Evolutionary conservation across 2,113 vertebrate genomes (phyloP).

Genomic region (Gallinago paraguaiae): DNA sequence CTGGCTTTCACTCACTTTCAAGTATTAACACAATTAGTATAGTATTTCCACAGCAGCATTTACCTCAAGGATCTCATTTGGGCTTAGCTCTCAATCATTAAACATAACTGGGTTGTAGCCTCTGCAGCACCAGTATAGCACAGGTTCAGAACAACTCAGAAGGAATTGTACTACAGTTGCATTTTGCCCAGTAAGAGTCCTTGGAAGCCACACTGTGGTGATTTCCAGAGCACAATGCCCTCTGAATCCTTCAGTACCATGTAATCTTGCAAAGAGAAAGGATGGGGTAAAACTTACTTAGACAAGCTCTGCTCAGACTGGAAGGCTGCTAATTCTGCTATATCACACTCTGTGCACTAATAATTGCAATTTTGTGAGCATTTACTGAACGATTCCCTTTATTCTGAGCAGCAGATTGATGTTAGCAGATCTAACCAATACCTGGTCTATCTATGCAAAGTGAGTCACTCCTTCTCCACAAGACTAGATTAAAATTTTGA

Average conservation of each 20-base stretch:
- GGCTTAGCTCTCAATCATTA: neutral
- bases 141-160: neutral
- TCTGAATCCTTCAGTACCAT: neutral
- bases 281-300: neutral
- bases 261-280: neutral
- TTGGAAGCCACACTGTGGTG: neutral
- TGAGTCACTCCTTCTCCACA: neutral
- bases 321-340: neutral
- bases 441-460: neutral
- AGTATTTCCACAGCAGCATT: neutral
- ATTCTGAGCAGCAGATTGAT: neutral
- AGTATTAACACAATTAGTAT: neutral
- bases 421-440: neutral
- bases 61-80: neutral
- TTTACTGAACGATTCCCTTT: neutral
- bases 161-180: neutral
- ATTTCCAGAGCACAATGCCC: neutral
- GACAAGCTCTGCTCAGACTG: neutral
- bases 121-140: neutral
- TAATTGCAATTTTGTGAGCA: neutral
- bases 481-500: neutral
- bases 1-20: neutral
- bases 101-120: neutral
- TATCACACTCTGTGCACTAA: neutral
- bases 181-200: neutral